Base-by-base conservation (phyloP, 2,888 invertebrate genomes). In the Andrena hattorfiana region DNA sequence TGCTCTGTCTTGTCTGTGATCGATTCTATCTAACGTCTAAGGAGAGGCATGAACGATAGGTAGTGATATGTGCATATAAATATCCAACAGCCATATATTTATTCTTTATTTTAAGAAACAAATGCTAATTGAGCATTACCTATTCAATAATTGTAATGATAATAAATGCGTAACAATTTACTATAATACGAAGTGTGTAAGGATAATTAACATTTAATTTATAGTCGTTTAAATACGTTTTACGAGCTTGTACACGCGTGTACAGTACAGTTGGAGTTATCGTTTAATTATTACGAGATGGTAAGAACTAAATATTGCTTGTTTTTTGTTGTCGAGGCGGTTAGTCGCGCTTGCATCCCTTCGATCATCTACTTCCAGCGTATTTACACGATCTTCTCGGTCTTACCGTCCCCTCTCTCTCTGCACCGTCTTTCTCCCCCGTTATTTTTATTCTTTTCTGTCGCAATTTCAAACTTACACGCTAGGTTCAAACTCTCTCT, bases 1-100 rank as follows among this genome's bases (percentile, higher is more conserved):
- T 13, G 13, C 16, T 42, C 42, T 42, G 42, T 42, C 16, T 42
- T 42, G 42, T 42, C 42, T 16, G 1, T 5, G 16, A 42, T 16
- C 13, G 16, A 42, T 42, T 42, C 42, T 20, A 32, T 60, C 30
- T 60, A n/a, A 56, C 4, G 7, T 2, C 48, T 42, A 16, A 67
- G 35, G 26, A 62, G 62, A 54, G 48, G 54, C 67, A 70, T 35
- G 66, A 81, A 72, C 73, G 59, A 73, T 79, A 77, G 84, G 84
- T 85, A 91, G 87, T 85, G 83, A 89, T 74, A 89, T 87, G 84
- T 87, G 85, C 87, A 90, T 90, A 81, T 92, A 91, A 93, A 93
- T 94, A 94, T 94, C 94, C 94, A 94, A 94, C 94, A 94, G 94
- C 94, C 94, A 94, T 94, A 94, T 94, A 94, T 94, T 94, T 94